Conservation (phyloP, 2,797 vertebrate species). For the Menidia menidia region DNA sequence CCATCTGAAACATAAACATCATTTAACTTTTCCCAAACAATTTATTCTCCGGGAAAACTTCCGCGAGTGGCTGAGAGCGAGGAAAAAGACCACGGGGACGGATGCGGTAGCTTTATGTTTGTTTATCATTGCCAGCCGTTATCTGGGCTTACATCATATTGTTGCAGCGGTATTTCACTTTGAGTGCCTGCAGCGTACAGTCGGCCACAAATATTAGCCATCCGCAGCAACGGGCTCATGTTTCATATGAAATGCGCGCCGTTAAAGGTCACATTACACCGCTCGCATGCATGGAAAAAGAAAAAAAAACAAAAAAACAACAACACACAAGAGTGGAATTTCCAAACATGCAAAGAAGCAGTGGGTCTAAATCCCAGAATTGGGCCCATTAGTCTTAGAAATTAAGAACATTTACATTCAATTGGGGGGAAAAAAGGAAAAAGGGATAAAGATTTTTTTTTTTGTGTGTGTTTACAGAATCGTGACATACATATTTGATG, state of each 20-base stretch:
- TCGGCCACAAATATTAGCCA: slow-evolving; percentile 15
- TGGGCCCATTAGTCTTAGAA: no score
- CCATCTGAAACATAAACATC: slow-evolving; percentile 42
- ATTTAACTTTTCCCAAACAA: slow-evolving; percentile 54
- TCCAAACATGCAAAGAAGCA: no score
- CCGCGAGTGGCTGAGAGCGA: background rate
- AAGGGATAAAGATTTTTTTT: background rate
- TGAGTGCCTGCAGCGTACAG: slow-evolving; percentile 36
- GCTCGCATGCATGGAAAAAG: slow-evolving; percentile 26
- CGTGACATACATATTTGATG: no score
- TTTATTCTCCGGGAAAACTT: slow-evolving; percentile 34
- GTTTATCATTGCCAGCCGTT: slow-evolving; percentile 36
- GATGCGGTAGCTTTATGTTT: slow-evolving; percentile 43
- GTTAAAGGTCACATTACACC: slow-evolving; percentile 14
- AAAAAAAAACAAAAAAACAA: no score
- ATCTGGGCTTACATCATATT: slow-evolving; percentile 55
- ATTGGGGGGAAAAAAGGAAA: background rate
- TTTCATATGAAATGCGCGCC: slow-evolving; percentile 36
- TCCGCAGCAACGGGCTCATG: slow-evolving; percentile 7
- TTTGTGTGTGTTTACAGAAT: background rate
- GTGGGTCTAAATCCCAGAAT: background rate
- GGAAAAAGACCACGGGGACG: slow-evolving; percentile 30
- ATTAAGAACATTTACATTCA: background rate
- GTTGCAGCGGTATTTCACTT: slow-evolving; percentile 47
- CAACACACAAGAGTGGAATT: slow-evolving; percentile 3